These are phyloP conservation scores for Hylaeus anthracinus DNA, from an alignment of 1,140 invertebrate species.

Conservation along the genomic window DNA sequence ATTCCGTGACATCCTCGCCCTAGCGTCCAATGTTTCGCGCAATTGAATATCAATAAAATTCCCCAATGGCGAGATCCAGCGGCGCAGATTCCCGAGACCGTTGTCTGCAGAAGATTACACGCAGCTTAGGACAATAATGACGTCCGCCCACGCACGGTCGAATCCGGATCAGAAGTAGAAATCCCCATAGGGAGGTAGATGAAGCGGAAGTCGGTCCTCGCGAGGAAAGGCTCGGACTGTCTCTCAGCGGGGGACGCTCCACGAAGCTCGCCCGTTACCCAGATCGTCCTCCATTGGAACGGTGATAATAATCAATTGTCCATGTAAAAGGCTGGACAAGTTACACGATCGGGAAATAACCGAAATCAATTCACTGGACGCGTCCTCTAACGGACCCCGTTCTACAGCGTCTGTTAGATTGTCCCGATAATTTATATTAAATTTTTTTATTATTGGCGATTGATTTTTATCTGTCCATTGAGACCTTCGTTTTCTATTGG, in stretches of 20 bases:
- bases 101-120: conserved; percentile 28
- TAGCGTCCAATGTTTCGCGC: not conserved
- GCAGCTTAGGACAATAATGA: conserved; percentile 45
- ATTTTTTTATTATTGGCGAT: no score
- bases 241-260: conserved; percentile 1
- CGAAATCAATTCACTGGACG: conserved; percentile 67
- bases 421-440: no score
- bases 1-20: no score
- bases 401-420: no score
- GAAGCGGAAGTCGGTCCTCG: conserved; percentile 50
- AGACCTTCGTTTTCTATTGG: no score
- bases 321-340: conserved; percentile 66
- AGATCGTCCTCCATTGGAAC: conserved; percentile 55
- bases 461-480: no score
- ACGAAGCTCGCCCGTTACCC: conserved; percentile 21
- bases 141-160: conserved; percentile 41
- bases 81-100: not conserved
- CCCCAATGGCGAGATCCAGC: not conserved
- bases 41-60: not conserved
- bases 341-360: conserved; percentile 71
- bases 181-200: conserved; percentile 22
- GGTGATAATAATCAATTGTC: conserved; percentile 71
- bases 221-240: conserved; percentile 12
- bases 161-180: conserved; percentile 42
- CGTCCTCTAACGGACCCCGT: not conserved